These are phyloP conservation scores for Ptilorrhoa leucosticta DNA, from an alignment of 2,113 vertebrate genomes.

Conservation along the genomic window DNA sequence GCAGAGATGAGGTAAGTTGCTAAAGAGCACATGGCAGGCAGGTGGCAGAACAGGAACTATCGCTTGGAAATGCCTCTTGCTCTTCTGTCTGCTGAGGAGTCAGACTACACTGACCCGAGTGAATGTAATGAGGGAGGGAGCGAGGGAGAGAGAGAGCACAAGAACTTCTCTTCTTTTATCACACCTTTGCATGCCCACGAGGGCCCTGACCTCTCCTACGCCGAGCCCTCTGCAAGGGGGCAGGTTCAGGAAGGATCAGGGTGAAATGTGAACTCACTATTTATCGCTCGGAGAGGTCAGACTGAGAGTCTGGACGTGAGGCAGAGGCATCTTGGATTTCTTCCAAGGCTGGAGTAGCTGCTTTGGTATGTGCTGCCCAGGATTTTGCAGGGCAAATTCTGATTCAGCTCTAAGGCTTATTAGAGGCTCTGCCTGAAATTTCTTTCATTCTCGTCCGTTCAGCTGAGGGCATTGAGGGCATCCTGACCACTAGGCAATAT, in stretches of 20 bases:
- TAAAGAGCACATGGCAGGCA: slow-evolving; percentile 26
- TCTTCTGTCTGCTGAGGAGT: slow-evolving; percentile 37
- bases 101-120: not conserved
- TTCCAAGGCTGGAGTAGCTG: slow-evolving; percentile 46
- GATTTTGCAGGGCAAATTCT: slow-evolving; percentile 48
- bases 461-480: slow-evolving; percentile 20
- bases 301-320: slow-evolving; percentile 34
- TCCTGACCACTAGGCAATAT: not conserved
- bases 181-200: slow-evolving; percentile 37
- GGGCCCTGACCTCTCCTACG: slow-evolving; percentile 18
- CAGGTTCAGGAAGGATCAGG: slow-evolving; percentile 49
- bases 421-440: slow-evolving; percentile 25
- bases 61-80: slow-evolving; percentile 14
- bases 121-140: slow-evolving; percentile 40
- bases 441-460: slow-evolving; percentile 27
- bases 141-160: not conserved
- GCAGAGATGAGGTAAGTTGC: not conserved
- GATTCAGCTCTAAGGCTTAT: slow-evolving; percentile 36
- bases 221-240: slow-evolving; percentile 39
- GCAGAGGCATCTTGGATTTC: slow-evolving; percentile 46
- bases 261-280: slow-evolving; percentile 52
- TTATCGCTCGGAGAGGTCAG: slow-evolving; percentile 51
- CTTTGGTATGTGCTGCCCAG: slow-evolving; percentile 14
- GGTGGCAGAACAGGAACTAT: not conserved
- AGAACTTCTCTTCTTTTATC: slow-evolving; percentile 61